Conservation (phyloP, 2,888 invertebrate species). For the Lasioglossum zephyrum region DNA sequence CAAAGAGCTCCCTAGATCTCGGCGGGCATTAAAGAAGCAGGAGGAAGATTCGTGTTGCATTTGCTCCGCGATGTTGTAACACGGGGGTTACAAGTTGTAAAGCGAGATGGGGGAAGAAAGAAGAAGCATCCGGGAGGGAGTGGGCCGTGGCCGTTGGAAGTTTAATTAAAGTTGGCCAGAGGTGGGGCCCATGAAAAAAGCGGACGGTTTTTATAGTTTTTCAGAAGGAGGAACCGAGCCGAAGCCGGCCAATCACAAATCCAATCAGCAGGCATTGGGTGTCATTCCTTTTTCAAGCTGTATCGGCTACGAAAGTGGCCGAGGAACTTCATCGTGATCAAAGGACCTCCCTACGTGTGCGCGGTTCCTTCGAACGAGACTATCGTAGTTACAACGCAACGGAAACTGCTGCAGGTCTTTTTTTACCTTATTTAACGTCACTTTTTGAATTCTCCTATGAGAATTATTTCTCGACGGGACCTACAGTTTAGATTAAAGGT, state of each 20-base stretch:
- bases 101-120: not conserved
- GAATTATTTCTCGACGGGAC: too few relatives aligned
- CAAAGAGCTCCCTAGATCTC: not conserved
- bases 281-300: slow-evolving; percentile 28
- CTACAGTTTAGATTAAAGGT: too few relatives aligned
- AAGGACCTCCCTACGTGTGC: slow-evolving; percentile 32
- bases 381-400: not conserved
- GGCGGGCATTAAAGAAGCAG: not conserved
- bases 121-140: not conserved
- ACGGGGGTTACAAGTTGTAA: not conserved
- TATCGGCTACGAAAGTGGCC: slow-evolving; percentile 27
- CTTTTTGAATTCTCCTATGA: too few relatives aligned
- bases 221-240: not conserved
- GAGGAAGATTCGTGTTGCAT: not conserved
- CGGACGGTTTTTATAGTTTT: slow-evolving; percentile 21
- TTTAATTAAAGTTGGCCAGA: slow-evolving; percentile 36
- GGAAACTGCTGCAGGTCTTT: not conserved
- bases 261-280: slow-evolving; percentile 46
- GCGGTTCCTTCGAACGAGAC: not conserved
- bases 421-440: too few relatives aligned
- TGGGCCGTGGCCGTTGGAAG: not conserved
- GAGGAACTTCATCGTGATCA: slow-evolving; percentile 48
- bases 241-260: slow-evolving; percentile 36
- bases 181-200: not conserved
- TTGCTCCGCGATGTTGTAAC: not conserved